Percentiles rank a stretch among this genome's conserved stretches.
phyloP scores from a whole-genome alignment of 2,888 invertebrate species.

The Drosophila koepferae region DNA sequence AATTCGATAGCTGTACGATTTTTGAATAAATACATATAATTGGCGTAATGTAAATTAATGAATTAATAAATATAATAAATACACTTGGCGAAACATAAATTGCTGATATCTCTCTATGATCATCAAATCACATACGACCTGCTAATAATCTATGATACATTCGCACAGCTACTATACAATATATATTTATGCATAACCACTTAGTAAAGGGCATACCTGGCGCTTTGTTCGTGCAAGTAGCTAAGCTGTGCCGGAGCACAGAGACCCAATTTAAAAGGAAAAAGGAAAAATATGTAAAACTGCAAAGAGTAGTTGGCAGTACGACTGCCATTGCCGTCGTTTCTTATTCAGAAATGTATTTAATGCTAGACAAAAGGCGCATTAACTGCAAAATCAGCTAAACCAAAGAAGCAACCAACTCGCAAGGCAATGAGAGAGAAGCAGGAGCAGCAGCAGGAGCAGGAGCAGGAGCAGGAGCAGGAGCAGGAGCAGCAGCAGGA shows the following conservation, averaged over 20 bases:
- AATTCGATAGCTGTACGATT: too few species aligned
- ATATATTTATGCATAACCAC: neutral
- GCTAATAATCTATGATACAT: neutral
- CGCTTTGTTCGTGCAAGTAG: neutral
- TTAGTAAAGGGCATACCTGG: neutral
- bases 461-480: neutral
- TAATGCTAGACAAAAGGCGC: conserved; percentile 56
- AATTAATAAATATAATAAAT: too few species aligned
- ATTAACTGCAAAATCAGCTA: conserved; percentile 50
- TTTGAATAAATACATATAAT: too few species aligned
- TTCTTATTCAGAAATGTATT: conserved; percentile 33
- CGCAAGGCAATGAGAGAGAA: neutral
- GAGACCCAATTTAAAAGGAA: neutral
- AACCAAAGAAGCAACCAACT: conserved; percentile 7
- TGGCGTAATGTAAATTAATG: too few species aligned
- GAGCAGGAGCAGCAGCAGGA: neutral
- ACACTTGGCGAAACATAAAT: too few species aligned
- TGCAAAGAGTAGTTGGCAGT: neutral
- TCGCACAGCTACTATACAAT: neutral
- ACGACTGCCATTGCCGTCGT: neutral
- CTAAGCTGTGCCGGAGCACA: neutral
- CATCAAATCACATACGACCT: too few species aligned
- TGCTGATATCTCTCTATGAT: too few species aligned
- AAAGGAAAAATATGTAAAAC: neutral
- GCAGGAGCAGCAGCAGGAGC: neutral